These are phyloP conservation scores for Lochmaea crataegi DNA, from an alignment of 2,888 invertebrate species.

Conservation along the genomic window DNA sequence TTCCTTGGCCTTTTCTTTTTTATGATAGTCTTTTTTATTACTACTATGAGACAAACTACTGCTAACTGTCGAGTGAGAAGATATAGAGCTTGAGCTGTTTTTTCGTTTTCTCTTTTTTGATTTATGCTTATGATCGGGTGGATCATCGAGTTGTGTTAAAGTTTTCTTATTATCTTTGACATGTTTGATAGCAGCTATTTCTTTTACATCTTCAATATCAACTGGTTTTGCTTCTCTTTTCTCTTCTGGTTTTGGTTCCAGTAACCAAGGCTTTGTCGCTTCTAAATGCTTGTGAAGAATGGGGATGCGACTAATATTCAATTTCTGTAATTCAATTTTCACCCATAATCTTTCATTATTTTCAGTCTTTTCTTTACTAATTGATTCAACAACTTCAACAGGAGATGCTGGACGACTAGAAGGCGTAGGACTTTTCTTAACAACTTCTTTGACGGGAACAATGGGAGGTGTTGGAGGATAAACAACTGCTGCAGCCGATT, in stretches of 20 bases:
- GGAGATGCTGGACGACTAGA: slow-evolving; percentile 34
- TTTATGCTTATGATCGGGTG: slow-evolving; percentile 47
- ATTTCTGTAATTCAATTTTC: slow-evolving; percentile 59
- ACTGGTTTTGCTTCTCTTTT: slow-evolving; percentile 34
- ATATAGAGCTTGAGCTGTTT: slow-evolving; percentile 62
- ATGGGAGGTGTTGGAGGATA: neutral
- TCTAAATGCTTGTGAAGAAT: slow-evolving; percentile 49
- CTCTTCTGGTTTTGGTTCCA: slow-evolving; percentile 44
- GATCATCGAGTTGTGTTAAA: slow-evolving; percentile 42
- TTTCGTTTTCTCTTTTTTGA: slow-evolving; percentile 63
- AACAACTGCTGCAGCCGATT: slow-evolving; percentile 50
- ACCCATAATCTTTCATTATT: slow-evolving; percentile 47
- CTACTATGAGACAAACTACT: slow-evolving; percentile 57
- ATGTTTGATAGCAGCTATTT: slow-evolving; percentile 42
- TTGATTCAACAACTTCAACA: slow-evolving; percentile 34
- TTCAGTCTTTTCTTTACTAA: slow-evolving; percentile 64
- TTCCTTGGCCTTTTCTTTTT: slow-evolving; percentile 46
- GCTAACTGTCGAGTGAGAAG: slow-evolving; percentile 63
- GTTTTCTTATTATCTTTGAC: slow-evolving; percentile 44
- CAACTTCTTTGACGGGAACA: slow-evolving; percentile 49
- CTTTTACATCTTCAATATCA: slow-evolving; percentile 29
- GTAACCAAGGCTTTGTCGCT: slow-evolving; percentile 44
- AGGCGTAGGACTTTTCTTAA: slow-evolving; percentile 36
- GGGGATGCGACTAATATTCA: slow-evolving; percentile 62
- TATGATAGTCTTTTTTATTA: slow-evolving; percentile 51